Base-by-base conservation (phyloP, 2,113 vertebrate species). In the Bothrops jararaca region DNA sequence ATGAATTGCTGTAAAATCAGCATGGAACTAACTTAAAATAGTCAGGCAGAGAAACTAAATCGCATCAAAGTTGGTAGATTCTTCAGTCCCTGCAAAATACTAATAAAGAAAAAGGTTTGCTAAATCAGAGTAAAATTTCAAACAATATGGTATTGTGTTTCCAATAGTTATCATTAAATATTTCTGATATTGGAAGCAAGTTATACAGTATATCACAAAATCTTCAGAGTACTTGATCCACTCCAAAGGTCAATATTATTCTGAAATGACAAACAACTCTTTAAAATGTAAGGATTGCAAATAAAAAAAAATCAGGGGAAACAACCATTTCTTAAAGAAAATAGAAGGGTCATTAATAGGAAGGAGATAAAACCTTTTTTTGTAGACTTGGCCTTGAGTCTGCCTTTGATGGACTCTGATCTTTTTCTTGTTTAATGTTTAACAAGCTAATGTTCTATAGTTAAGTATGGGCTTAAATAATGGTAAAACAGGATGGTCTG, bases 381-480 rank as follows among this genome's bases (percentile, higher is more conserved):
- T 20, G 18, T n/a, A 34, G 20, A 56, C 50, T 12, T 56, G 54
- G 89, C 11, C 85, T 86, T 48, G 85, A 29, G 26, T 24, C 64
- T 54, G 39, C 64, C 93, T 93, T 93, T 5, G 69, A 54, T 48
- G 10, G 0, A 0, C 45, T 94, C 13, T 20, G 1, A 50, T 64
- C 86, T 92, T 24, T 56, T 57, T 92, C 69, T 4, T 13, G 39
- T 86, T 85, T 64, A 91, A 93, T 86, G 87, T 23, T 93, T 88
- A 92, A 58, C 29, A 91, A 92, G 94, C 89, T 53, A 3, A 90
- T 91, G 39, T 94, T 26, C 29, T 53, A 94, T 87, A 89, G 87
- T 57, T 7, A 0, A 42, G 85, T 64, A 85, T 91, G 58, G 93
- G 13, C 50, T 95, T 22, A 3, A 56, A 87, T 11, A 57, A 24